Base-by-base conservation (phyloP, 2,797 vertebrate genomes). In the Alfaro cultratus region DNA sequence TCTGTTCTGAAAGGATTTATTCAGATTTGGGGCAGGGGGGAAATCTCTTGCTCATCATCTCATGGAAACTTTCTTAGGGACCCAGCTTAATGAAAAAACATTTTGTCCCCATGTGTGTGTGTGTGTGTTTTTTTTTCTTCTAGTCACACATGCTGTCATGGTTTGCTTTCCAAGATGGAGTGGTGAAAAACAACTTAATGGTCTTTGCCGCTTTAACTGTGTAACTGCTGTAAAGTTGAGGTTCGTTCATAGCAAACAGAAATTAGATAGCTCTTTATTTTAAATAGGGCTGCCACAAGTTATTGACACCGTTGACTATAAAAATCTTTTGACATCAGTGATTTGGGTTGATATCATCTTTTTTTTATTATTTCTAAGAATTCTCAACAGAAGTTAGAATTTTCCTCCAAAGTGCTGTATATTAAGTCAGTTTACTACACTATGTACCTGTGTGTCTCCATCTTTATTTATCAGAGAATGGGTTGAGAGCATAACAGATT, bases 1-100 rank as follows among this genome's bases (percentile, higher is more conserved):
- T 77, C 72, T 18, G 74, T 85, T 83, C 75, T 76, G 72, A 80
- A 86, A 80, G 80, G 41, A 80, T 73, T 88, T 74, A 29, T 49
- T 80, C 16, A 45, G 34, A 57, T 80, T 34, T 78, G 31, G 78
- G 86, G 85, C 73, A 71, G 51, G 21, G 23, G 23, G 86, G 76
- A 75, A 53, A 36, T 85, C 45, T 43, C 49, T 72, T 79, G 23
- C 34, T 70, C 43, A 45, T 77, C 72, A 77, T 81, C 16, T 60
- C 73, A 64, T 64, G 15, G 71, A 77, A 51, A 46, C 29, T 23
- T 76, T 55, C 45, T 78, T 46, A 34, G 60, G 47, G 21, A 2
- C 75, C 45, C 7, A 49, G 29, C 64, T 39, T 45, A 1, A 10
- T 53, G 67, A 60, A 78, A 80, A 34, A 43, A 68, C 46, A 0